Base-by-base conservation (phyloP, 2,888 invertebrate genomes). In the Scaptomyza polygonia region DNA sequence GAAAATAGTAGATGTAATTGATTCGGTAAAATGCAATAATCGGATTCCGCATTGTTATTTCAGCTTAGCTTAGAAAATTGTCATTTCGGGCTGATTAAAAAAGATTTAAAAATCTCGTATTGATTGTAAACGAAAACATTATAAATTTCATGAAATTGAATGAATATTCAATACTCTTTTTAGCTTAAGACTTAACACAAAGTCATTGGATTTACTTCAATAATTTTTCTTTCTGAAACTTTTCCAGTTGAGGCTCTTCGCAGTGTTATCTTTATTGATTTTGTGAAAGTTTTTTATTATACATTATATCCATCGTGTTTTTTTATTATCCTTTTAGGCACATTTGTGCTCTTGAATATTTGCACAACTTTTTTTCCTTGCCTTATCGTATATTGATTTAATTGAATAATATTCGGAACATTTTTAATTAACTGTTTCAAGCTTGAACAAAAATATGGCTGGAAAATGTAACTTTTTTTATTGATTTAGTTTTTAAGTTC, bases 1-100 rank as follows among this genome's bases (percentile, higher is more conserved):
- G 21, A 57, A 82, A 67, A 82, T 72, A 0, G n/a, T 79, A 39
- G 16, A 82, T 67, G 63, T 76, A 85, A 80, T 86, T 86, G 77
- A 82, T 79, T 63, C 51, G 29, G 47, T 69, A 58, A 57, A 67
- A 79, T 66, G 62, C 64, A 67, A 56, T 82, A 85, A 85, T 68
- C 47, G 79, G 86, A 80, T 80, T 82, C 45, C 29, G 47, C 40
- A 54, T 63, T 67, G 64, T 67, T 77, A 16, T 55, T 44, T n/a
- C 49, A 74, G 75, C 58, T 78, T 64, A 58, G 30, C 49, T 25
- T 25, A 25, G 5, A 25, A 25, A 5, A 25, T 25, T 25, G 25
- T 25, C 25, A 25, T 5, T 5, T 25, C 1, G 25, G 25, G 25
- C 25, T 25, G 25, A 25, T 25, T 5, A 4, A 25, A 25, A 25